Conservation (phyloP, 2,797 vertebrate genomes). For the Cygnus olor region DNA sequence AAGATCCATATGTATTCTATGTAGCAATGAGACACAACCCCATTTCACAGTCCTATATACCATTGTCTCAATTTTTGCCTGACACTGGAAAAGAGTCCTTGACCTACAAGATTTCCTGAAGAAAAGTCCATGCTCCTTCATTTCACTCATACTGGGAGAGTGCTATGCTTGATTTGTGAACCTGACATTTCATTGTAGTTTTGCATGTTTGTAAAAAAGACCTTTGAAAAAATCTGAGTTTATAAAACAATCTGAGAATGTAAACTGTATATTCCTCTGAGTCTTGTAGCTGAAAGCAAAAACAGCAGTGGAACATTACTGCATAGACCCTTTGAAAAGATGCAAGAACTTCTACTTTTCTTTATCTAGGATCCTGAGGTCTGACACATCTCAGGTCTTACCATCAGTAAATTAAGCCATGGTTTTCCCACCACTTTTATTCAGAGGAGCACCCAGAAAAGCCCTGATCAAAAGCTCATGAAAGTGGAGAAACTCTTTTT, state of each 20-base stretch:
- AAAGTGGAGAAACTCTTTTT: background rate
- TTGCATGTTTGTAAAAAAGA: background rate
- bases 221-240: background rate
- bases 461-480: background rate
- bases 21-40: background rate
- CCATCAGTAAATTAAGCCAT: background rate
- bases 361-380: background rate
- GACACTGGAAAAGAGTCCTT: background rate
- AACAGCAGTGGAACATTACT: background rate
- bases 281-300: background rate
- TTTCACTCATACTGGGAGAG: background rate
- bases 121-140: background rate
- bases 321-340: background rate
- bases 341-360: background rate
- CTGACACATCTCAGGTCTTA: background rate
- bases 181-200: background rate
- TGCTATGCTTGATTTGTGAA: background rate
- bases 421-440: background rate
- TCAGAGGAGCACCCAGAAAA: background rate
- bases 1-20: background rate
- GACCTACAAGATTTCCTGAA: background rate
- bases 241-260: background rate
- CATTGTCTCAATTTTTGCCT: background rate
- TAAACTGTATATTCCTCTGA: background rate
- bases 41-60: background rate